Conservation (phyloP, 1,140 invertebrate species). For the Lerema accius region DNA sequence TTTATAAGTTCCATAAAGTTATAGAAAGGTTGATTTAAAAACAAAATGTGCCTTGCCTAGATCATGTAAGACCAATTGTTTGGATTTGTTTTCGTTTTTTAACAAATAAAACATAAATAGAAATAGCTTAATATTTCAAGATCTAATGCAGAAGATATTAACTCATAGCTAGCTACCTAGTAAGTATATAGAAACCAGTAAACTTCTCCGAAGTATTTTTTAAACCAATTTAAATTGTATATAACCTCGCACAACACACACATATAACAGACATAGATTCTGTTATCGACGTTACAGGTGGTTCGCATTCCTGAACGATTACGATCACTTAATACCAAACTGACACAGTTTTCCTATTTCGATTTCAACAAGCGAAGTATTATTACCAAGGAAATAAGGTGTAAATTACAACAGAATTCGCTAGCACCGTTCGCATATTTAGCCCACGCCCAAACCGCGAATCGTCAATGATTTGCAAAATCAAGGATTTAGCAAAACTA, state of each 20-base stretch:
- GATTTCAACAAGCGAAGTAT: constrained; percentile 50
- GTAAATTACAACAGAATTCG: constrained; percentile 51
- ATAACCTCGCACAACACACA: background rate
- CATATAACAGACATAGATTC: constrained; percentile 13
- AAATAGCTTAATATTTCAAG: too few relatives aligned
- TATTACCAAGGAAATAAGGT: constrained; percentile 51
- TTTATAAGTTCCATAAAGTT: too few relatives aligned
- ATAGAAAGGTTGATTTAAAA: too few relatives aligned
- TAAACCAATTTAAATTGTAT: constrained; percentile 4
- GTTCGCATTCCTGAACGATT: constrained; percentile 57
- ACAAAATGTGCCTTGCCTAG: too few relatives aligned
- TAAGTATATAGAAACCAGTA: too few relatives aligned
- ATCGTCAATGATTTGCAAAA: constrained; percentile 68
- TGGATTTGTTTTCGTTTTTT: too few relatives aligned
- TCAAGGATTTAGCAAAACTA: constrained; percentile 57
- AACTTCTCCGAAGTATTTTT: constrained; percentile 8
- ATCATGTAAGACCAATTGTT: too few relatives aligned
- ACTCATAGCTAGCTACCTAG: too few relatives aligned
- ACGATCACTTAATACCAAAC: constrained; percentile 50
- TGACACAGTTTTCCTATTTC: constrained; percentile 51
- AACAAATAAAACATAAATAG: too few relatives aligned
- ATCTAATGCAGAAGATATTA: too few relatives aligned
- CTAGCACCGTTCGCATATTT: constrained; percentile 60
- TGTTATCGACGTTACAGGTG: constrained; percentile 54
- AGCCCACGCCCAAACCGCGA: constrained; percentile 64